These are phyloP conservation scores for Malurus melanocephalus DNA, from an alignment of 2,113 vertebrate species.

Conservation along the genomic window DNA sequence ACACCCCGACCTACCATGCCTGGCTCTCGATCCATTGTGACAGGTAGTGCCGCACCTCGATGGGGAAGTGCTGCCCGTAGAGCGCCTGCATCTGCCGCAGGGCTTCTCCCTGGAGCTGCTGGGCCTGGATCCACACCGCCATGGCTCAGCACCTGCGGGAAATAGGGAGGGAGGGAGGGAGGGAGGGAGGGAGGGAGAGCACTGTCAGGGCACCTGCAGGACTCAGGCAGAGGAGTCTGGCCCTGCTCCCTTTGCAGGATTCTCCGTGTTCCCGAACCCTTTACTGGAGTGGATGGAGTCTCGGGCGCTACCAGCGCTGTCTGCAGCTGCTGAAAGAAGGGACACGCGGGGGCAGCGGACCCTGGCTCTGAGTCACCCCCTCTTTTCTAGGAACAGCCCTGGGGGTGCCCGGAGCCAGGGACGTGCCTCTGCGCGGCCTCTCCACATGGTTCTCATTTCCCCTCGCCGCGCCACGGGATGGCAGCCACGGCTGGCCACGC, in stretches of 20 bases:
- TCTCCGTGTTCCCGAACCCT: no score
- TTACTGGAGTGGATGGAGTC: no score
- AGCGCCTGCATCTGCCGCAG: slow-evolving; percentile 97
- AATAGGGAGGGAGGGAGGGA: not conserved
- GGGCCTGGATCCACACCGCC: slow-evolving; percentile 98
- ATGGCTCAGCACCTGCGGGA: slow-evolving; percentile 81
- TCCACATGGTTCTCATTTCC: slow-evolving; percentile 30
- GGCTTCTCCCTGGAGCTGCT: slow-evolving; percentile 95
- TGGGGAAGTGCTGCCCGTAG: slow-evolving; percentile 96
- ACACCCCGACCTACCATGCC: slow-evolving; percentile 79
- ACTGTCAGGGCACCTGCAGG: not conserved
- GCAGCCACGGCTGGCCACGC: not conserved
- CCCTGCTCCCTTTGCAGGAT: not conserved
- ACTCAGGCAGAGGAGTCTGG: not conserved
- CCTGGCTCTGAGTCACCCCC: not conserved
- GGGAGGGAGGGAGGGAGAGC: no score
- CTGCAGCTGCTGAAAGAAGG: not conserved
- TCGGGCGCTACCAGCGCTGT: not conserved
- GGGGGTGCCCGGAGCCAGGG: not conserved
- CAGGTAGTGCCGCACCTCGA: slow-evolving; percentile 95
- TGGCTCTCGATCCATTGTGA: slow-evolving; percentile 96
- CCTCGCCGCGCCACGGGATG: not conserved
- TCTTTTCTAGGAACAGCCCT: not conserved
- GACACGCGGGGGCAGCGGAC: not conserved
- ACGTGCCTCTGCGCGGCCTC: not conserved